These are phyloP conservation scores for Drosophila hamatofila DNA, from an alignment of 2,888 invertebrate species.

Conservation along the genomic window DNA sequence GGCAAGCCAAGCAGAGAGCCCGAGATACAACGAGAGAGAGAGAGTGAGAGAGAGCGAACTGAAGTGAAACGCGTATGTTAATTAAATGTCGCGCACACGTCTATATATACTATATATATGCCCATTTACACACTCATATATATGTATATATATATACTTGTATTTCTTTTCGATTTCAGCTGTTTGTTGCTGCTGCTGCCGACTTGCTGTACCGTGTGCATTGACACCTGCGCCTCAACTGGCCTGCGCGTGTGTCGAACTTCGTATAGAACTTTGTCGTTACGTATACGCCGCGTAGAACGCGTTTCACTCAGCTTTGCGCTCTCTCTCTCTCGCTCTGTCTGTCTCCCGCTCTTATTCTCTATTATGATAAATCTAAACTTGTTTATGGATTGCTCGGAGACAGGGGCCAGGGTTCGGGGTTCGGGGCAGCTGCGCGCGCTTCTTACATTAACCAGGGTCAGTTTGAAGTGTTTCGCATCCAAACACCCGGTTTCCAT, in stretches of 20 bases:
- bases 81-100: slow-evolving; percentile 52
- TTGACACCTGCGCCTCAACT: slow-evolving; percentile 73
- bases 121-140: neutral
- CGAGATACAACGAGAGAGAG: neutral
- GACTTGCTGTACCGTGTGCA: slow-evolving; percentile 55
- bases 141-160: slow-evolving; percentile 1
- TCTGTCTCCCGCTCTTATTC: neutral
- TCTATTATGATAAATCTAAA: slow-evolving; percentile 34
- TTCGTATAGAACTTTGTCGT: slow-evolving; percentile 45
- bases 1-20: neutral
- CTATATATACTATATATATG: slow-evolving; percentile 17
- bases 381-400: slow-evolving; percentile 18
- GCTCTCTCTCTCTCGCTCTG: neutral
- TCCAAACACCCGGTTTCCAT: slow-evolving; percentile 1
- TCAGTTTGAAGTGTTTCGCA: slow-evolving; percentile 26
- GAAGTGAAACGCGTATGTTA: slow-evolving; percentile 60
- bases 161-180: slow-evolving; percentile 6
- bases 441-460: slow-evolving; percentile 21
- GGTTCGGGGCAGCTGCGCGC: neutral
- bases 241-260: slow-evolving; percentile 17
- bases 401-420: neutral
- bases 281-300: slow-evolving; percentile 46
- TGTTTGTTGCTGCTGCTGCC: slow-evolving; percentile 11
- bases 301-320: neutral
- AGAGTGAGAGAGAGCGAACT: slow-evolving; percentile 17